phyloP scores from a whole-genome alignment of 2,113 vertebrate species.

The Ursus arctos region DNA sequence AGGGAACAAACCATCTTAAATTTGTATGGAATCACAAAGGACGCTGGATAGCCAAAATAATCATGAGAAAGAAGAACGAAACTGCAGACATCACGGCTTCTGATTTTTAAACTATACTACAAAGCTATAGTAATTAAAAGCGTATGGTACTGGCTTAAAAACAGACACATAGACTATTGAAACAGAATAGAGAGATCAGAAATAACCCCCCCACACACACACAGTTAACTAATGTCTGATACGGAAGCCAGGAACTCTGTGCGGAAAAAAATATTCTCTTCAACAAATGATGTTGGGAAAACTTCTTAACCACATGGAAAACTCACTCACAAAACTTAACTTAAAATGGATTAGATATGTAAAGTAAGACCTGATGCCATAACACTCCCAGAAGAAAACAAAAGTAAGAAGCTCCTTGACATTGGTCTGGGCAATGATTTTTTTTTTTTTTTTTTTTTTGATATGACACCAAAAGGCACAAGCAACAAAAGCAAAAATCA shows the following conservation, averaged over 20 bases:
- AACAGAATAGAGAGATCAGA: background rate
- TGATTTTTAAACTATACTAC: background rate
- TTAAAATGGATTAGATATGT: background rate
- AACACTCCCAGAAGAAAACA: background rate
- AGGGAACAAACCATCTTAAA: background rate
- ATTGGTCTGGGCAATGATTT: background rate
- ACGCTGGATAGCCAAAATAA: background rate
- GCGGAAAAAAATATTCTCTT: background rate
- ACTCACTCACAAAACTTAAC: background rate
- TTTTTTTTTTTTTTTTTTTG: background rate
- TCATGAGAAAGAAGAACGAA: background rate
- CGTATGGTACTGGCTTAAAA: background rate
- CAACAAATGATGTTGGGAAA: background rate
- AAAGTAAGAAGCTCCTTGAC: background rate
- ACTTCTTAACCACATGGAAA: background rate
- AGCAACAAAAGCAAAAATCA: background rate
- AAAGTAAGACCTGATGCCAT: background rate
- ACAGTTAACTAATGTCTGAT: background rate
- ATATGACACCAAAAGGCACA: background rate
- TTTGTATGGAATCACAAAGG: background rate
- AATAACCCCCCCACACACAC: background rate
- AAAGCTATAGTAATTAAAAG: background rate
- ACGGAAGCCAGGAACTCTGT: background rate
- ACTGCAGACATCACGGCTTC: background rate
- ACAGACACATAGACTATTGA: background rate